A percentile compares a stretch with the other conserved stretches of the same genome.
phyloP scores from a whole-genome alignment of 2,888 invertebrate species.

The Phrixothrix hirtus region DNA sequence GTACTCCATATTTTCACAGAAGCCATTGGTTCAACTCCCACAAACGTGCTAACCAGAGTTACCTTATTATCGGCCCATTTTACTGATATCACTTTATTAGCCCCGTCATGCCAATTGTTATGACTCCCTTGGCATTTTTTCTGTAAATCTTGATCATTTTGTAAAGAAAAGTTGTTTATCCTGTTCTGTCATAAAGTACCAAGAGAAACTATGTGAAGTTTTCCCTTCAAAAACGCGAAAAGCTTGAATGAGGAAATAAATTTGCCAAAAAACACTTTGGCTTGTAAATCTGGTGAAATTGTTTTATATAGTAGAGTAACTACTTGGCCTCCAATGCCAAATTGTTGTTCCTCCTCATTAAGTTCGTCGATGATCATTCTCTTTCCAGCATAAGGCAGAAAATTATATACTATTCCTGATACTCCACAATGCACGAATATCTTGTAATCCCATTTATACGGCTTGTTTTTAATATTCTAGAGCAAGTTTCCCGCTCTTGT shows the following conservation, averaged over 20 bases:
- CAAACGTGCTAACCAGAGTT: too few relatives aligned
- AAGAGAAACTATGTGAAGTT: too few relatives aligned
- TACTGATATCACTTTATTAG: too few relatives aligned
- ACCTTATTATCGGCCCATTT: too few relatives aligned
- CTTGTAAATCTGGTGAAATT: too few relatives aligned
- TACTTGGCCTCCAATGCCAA: not conserved
- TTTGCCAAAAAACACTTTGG: not conserved
- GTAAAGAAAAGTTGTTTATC: too few relatives aligned
- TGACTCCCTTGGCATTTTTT: too few relatives aligned
- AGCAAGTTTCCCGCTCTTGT: not conserved
- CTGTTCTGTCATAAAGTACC: too few relatives aligned
- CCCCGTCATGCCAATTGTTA: too few relatives aligned
- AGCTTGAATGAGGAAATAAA: not conserved
- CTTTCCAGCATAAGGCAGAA: not conserved
- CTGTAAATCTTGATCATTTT: too few relatives aligned
- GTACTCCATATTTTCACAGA: too few relatives aligned
- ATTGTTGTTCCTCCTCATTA: not conserved
- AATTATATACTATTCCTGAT: not conserved
- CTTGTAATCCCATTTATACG: not conserved
- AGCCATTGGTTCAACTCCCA: too few relatives aligned
- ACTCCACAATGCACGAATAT: not conserved
- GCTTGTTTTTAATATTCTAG: not conserved
- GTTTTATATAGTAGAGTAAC: not conserved
- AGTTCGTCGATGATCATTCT: not conserved
- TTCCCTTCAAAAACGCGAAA: not conserved